A percentile compares a stretch with the other conserved stretches of the same genome.
Conservation (phyloP, 2,113 vertebrate species). For the Chlorodrepanis virens region DNA sequence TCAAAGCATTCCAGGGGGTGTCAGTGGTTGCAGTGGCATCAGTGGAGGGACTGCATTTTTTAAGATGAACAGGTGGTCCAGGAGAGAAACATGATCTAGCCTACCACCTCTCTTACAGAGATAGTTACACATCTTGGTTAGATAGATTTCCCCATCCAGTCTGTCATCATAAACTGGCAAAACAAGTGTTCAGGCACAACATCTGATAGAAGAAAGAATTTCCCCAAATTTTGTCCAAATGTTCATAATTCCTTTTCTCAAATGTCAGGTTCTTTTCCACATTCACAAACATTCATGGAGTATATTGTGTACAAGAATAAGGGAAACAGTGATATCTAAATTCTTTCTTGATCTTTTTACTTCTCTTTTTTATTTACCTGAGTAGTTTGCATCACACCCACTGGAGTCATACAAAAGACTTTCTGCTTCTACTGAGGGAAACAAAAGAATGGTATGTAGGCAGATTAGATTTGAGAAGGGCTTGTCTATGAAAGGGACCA, state of each 20-base stretch:
- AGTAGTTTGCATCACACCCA: background rate
- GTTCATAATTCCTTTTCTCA: background rate
- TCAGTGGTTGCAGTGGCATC: background rate
- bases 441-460: background rate
- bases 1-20: background rate
- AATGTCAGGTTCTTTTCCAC: background rate
- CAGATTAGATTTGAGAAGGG: background rate
- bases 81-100: background rate
- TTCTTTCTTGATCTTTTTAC: background rate
- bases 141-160: background rate
- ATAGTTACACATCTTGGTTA: background rate
- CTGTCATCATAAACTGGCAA: background rate
- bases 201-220: background rate
- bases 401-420: background rate
- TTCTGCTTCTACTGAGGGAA: background rate
- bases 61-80: background rate
- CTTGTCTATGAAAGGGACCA: background rate
- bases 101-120: background rate
- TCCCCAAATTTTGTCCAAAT: background rate
- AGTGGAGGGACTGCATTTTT: background rate
- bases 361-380: background rate
- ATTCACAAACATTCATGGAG: background rate
- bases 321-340: background rate
- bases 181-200: background rate
- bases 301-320: background rate